Evolutionary conservation across 2,113 vertebrate genomes (phyloP).

Genomic region (Austrofundulus limnaeus): DNA sequence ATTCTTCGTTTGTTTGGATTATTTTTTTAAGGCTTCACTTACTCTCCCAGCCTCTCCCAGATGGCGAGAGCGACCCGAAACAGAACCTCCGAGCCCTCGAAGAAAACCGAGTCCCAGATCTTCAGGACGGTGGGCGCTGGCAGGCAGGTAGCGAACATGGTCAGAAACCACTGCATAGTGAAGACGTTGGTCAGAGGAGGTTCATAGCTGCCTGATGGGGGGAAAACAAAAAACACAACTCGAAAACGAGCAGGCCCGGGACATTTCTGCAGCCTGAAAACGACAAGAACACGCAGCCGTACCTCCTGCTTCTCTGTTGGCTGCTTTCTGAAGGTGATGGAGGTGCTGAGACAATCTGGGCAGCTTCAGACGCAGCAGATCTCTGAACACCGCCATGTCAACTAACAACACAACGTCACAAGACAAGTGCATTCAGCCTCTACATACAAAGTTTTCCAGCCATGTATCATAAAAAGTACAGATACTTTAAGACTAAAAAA

Average conservation of each 20-base stretch:
- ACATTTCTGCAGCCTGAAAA: not conserved
- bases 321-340: constrained; percentile 70
- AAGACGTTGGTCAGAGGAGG: constrained; percentile 97
- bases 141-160: constrained; percentile 97
- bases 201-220: constrained; percentile 94
- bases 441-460: no score
- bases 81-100: constrained; percentile 96
- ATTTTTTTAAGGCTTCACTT: constrained; percentile 79
- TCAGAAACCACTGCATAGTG: constrained; percentile 99
- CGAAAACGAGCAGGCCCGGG: not conserved
- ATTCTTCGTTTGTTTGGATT: no score
- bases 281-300: not conserved
- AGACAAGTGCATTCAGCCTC: no score
- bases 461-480: no score
- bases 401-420: constrained; percentile 32
- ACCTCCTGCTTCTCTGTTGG: constrained; percentile 74
- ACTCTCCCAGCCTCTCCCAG: constrained; percentile 96
- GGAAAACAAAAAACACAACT: not conserved
- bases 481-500: no score
- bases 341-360: constrained; percentile 74
- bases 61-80: constrained; percentile 93
- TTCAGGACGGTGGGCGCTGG: constrained; percentile 94
- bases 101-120: constrained; percentile 99
- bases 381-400: constrained; percentile 77
- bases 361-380: constrained; percentile 73